Evolutionary conservation across 2,888 invertebrate species (phyloP).

Genomic region (Ochropleura leucogaster): DNA sequence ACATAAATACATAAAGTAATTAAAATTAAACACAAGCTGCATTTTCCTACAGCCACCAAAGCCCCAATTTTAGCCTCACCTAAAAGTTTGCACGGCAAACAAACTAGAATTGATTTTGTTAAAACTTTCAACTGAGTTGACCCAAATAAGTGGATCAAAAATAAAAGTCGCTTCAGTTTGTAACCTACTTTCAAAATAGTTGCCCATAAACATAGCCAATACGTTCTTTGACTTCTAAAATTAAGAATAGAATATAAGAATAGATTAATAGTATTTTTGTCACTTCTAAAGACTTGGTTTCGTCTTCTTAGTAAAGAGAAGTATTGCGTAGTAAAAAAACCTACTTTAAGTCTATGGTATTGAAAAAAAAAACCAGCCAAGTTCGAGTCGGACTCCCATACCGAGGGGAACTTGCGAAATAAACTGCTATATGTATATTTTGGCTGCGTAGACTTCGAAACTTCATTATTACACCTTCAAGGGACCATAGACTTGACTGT

Average conservation of each 20-base stretch:
- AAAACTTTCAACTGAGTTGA: conserved; percentile 43
- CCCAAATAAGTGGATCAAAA: conserved; percentile 58
- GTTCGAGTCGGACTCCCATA: too few species aligned
- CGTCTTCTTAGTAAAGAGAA: neutral
- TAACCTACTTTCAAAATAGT: conserved; percentile 58
- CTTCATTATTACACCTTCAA: too few species aligned
- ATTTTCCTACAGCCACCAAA: neutral
- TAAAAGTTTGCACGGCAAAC: conserved; percentile 27
- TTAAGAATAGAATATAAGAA: conserved; percentile 13
- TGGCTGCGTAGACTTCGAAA: too few species aligned
- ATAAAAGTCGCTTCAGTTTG: conserved; percentile 56
- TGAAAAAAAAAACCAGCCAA: neutral
- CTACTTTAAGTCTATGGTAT: neutral
- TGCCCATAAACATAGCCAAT: conserved; percentile 45
- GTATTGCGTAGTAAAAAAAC: neutral
- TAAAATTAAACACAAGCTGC: neutral
- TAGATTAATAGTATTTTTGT: conserved; percentile 9
- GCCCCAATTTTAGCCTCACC: conserved; percentile 1
- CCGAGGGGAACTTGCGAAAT: too few species aligned
- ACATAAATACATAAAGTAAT: neutral
- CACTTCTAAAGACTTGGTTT: neutral
- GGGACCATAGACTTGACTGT: too few species aligned
- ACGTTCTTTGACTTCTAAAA: conserved; percentile 19
- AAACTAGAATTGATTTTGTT: conserved; percentile 44
- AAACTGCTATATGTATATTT: too few species aligned